A percentile compares a stretch with the other conserved stretches of the same genome.
Evolutionary conservation across 2,797 vertebrate species (phyloP).

Genomic region (Halcyon smyrnensis): DNA sequence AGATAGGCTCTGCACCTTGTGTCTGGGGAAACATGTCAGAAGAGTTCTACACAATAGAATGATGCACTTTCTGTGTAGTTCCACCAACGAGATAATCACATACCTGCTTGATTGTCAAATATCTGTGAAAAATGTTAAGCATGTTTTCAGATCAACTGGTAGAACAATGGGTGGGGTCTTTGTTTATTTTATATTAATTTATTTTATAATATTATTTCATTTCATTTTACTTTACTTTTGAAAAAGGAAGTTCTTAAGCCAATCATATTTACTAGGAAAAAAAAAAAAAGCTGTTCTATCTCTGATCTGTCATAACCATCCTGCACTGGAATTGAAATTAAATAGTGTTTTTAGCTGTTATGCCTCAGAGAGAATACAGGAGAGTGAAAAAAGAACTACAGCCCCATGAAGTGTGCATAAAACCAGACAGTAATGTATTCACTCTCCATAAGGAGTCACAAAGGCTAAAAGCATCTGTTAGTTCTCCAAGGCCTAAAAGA

Average conservation of each 20-base stretch:
- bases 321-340: background rate
- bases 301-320: background rate
- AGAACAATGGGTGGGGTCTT: background rate
- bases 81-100: background rate
- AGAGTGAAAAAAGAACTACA: background rate
- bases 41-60: background rate
- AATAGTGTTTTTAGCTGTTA: background rate
- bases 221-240: background rate
- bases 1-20: background rate
- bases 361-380: background rate
- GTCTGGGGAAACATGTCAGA: background rate
- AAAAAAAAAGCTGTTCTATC: background rate
- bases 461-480: slow-evolving; percentile 22
- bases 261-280: background rate
- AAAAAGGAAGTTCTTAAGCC: background rate
- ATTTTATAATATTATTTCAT: background rate
- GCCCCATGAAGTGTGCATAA: background rate
- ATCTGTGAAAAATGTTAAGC: background rate
- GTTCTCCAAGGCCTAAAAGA: background rate
- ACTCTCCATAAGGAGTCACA: background rate
- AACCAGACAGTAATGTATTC: slow-evolving; percentile 9
- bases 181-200: background rate
- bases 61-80: background rate
- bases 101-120: background rate
- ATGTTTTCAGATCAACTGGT: background rate